Evolutionary conservation across 1,140 invertebrate species (phyloP).

Genomic region (Rhagoletis zephyria): DNA sequence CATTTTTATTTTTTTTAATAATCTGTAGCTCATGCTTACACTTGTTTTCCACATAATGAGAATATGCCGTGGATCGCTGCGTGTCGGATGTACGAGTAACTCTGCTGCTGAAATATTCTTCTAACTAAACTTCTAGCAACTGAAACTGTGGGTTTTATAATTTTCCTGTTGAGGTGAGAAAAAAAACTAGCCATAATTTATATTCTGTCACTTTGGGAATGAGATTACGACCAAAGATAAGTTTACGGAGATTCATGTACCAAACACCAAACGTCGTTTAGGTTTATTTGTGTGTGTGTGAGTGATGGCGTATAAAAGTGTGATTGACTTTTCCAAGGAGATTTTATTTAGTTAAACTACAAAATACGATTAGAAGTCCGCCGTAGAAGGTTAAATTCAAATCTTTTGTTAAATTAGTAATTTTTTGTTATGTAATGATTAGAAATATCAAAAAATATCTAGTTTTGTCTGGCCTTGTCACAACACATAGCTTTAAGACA

Average conservation of each 20-base stretch:
- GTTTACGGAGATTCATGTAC: neutral
- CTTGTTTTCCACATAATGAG: slow-evolving; percentile 15
- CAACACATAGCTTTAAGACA: too few species aligned
- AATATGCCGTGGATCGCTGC: neutral
- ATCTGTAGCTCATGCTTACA: neutral
- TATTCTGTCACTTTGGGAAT: slow-evolving; percentile 5
- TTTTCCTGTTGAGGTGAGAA: slow-evolving; percentile 14
- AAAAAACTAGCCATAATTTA: neutral
- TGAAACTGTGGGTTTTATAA: slow-evolving; percentile 36
- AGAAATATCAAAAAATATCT: too few species aligned
- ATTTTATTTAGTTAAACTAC: neutral
- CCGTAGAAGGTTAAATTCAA: neutral
- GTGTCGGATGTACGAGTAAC: neutral
- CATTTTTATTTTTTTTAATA: neutral
- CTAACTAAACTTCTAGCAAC: neutral
- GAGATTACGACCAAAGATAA: neutral
- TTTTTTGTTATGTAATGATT: too few species aligned
- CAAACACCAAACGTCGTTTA: neutral
- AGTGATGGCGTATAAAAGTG: too few species aligned
- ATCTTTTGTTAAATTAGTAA: too few species aligned
- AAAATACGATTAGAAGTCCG: neutral
- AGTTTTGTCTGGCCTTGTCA: too few species aligned
- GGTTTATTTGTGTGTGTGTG: neutral
- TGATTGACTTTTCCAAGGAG: neutral
- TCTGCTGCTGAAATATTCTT: neutral